A percentile compares a stretch with the other conserved stretches of the same genome.
These are phyloP conservation scores for Paguma larvata DNA, from an alignment of 2,797 vertebrate genomes.

Conservation along the genomic window DNA sequence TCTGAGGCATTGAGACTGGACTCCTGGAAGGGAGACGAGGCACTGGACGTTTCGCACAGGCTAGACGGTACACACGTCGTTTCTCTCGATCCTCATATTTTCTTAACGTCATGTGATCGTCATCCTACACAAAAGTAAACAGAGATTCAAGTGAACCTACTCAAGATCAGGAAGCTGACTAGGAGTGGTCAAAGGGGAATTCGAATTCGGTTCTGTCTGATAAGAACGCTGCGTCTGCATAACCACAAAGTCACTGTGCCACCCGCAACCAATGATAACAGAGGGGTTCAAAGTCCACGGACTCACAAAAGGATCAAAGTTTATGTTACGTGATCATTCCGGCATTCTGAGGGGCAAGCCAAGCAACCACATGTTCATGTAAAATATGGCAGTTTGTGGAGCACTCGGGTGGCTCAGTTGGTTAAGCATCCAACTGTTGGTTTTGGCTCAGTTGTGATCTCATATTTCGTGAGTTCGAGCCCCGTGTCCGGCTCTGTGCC, in stretches of 20 bases:
- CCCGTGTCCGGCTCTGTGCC: fast-evolving
- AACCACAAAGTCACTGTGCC: background rate
- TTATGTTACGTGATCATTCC: background rate
- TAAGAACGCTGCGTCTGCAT: background rate
- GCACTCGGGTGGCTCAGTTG: no score
- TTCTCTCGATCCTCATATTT: background rate
- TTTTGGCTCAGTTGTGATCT: no score
- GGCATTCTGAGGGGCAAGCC: background rate
- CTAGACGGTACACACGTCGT: background rate
- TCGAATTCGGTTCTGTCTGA: background rate
- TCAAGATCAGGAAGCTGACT: background rate
- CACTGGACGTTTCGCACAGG: background rate
- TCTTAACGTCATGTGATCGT: background rate
- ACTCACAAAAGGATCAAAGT: background rate
- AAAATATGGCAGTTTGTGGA: background rate
- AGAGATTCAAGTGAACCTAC: background rate
- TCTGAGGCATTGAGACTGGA: background rate
- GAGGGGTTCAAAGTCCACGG: background rate
- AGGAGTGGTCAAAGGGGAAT: background rate
- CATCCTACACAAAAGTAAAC: background rate
- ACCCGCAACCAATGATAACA: background rate
- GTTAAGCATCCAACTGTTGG: no score
- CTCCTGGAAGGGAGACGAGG: background rate
- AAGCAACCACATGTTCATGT: background rate
- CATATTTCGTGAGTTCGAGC: no score